Evolutionary conservation across 2,113 vertebrate species (phyloP), one percentile per base, ranked within the genome.

Genomic region (Malurus melanocephalus): DNA sequence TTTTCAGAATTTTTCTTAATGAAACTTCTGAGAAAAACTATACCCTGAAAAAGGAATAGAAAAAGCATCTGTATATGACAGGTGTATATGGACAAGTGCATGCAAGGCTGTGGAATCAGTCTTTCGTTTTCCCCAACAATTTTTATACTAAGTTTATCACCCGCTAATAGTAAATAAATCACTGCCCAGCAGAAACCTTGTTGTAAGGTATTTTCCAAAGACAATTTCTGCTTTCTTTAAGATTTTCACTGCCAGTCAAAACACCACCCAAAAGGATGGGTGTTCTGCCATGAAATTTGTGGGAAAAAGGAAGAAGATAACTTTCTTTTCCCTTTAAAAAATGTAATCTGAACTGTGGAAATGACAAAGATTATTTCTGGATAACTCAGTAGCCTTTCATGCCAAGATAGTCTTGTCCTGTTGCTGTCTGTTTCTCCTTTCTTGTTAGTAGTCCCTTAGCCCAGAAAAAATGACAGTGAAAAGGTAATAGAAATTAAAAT

Each of bases 401-500:
- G 21, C 6, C 10, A 24, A 57, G 23, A 27, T 5, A 76, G 22
- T 28, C 62, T 75, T 61, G 27, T 83, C 45, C 61, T 93, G 18
- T 16, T 69, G 27, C 55, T 42, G 12, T 30, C 48, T 93, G 83
- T 27, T 72, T 62, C 51, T 87, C 32, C 67, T 76, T 33, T 72
- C 15, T 43, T 86, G 28, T 86, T 71, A 80, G 48, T 35, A 76
- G 74, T 86, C 71, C 64, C 78, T 76, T 45, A 90, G 67, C 84
- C 80, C 86, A 85, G 35, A 90, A 84, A 48, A 88, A 95, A 94
- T 55, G 66, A 73, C 45, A 92, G 78, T 94, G 81, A 94, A 94
- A 93, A 97, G 95, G 94, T 96, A 96, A 96, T 78, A 96, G 93
- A 96, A 95, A 95, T 96, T 95, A 97, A 96, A 96, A 92, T 94